Evolutionary conservation across 2,113 vertebrate species (phyloP).

Genomic region (Pluvianellus socialis): DNA sequence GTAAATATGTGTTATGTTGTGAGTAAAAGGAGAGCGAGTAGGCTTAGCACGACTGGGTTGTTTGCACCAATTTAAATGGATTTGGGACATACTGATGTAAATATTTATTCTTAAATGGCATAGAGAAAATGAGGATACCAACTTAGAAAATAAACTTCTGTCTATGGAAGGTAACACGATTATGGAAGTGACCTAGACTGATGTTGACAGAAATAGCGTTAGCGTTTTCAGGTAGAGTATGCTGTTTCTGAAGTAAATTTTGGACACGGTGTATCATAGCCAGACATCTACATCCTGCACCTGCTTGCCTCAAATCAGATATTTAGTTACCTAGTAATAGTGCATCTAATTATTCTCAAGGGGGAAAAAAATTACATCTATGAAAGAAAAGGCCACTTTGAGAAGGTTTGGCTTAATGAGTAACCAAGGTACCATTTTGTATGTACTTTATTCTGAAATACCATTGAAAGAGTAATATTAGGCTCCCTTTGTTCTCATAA

Average conservation of each 20-base stretch:
- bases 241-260: neutral
- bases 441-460: constrained; percentile 1
- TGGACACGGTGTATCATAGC: neutral
- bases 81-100: neutral
- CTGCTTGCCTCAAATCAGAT: constrained; percentile 38
- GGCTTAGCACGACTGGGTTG: neutral
- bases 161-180: neutral
- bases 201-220: neutral
- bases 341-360: neutral
- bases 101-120: neutral
- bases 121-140: neutral
- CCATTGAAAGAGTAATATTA: constrained; percentile 13
- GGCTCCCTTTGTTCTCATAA: constrained; percentile 25
- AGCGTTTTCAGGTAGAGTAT: neutral
- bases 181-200: neutral
- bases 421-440: constrained; percentile 11
- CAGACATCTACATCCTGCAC: constrained; percentile 15
- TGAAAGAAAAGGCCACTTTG: constrained; percentile 25
- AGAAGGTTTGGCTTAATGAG: constrained; percentile 35
- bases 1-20: neutral
- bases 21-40: neutral
- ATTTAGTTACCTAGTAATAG: constrained; percentile 33
- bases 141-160: neutral
- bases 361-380: neutral
- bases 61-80: neutral